Percentiles rank a stretch among this genome's conserved stretches.
phyloP scores from a whole-genome alignment of 2,113 vertebrate species.

The Astur gentilis region DNA sequence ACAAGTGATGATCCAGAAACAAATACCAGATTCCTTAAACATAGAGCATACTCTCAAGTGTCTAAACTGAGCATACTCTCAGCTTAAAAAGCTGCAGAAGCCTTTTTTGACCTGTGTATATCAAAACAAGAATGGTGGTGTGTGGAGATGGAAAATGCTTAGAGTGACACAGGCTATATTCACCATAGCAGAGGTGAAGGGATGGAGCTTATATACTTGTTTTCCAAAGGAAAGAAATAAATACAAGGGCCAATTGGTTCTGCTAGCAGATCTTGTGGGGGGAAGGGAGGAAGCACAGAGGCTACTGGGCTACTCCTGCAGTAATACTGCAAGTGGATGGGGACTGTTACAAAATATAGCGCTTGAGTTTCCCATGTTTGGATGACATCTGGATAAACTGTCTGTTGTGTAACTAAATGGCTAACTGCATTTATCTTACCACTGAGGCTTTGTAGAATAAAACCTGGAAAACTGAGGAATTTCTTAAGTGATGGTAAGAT shows the following conservation, averaged over 20 bases:
- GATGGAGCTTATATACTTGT: background rate
- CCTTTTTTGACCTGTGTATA: background rate
- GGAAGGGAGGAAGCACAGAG: background rate
- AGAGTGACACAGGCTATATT: background rate
- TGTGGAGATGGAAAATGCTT: background rate
- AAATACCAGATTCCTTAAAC: background rate
- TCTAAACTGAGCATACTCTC: background rate
- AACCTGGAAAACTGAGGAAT: background rate
- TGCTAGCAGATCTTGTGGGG: background rate
- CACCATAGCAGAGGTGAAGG: background rate
- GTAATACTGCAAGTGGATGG: background rate
- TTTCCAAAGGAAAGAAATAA: background rate
- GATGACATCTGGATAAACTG: background rate
- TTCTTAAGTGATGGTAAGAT: background rate
- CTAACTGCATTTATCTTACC: background rate
- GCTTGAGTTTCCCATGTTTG: background rate
- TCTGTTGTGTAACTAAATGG: background rate
- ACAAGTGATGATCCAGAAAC: background rate
- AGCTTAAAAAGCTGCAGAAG: background rate
- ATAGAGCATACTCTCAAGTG: background rate
- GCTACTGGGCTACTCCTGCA: background rate
- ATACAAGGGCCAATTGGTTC: background rate
- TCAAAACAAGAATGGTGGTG: background rate
- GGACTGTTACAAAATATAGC: background rate
- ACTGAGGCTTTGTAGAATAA: background rate